Evolutionary conservation across 2,113 vertebrate genomes (phyloP).

Genomic region (Circaetus cinerascens): DNA sequence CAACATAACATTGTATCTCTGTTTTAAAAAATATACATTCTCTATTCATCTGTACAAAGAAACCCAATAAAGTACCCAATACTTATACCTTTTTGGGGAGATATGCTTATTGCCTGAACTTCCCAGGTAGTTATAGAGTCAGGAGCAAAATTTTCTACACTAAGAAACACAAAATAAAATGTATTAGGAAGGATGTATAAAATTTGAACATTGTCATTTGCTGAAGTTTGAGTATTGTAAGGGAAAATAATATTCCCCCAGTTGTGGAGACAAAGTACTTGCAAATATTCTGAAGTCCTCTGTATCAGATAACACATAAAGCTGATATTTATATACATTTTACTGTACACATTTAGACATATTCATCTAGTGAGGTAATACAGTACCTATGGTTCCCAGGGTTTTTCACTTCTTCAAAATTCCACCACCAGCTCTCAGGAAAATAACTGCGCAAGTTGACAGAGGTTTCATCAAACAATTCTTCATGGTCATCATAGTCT

Average conservation of each 20-base stretch:
- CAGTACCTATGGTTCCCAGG: slow-evolving; percentile 46
- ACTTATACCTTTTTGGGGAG: slow-evolving; percentile 72
- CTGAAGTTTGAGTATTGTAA: neutral
- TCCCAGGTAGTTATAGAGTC: slow-evolving; percentile 88
- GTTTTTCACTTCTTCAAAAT: neutral
- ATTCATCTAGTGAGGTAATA: neutral
- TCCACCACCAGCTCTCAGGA: slow-evolving; percentile 79
- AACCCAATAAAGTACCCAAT: neutral
- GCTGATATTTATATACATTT: neutral
- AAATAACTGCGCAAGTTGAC: slow-evolving; percentile 70
- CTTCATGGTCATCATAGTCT: slow-evolving; percentile 32
- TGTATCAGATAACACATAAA: neutral
- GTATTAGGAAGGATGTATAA: neutral
- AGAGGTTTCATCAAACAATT: slow-evolving; percentile 55
- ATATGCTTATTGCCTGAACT: slow-evolving; percentile 79
- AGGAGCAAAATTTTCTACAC: slow-evolving; percentile 32
- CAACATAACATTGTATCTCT: neutral
- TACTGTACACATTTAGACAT: neutral
- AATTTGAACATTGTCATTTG: neutral
- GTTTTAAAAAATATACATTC: neutral
- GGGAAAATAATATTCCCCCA: neutral
- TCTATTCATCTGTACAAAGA: neutral
- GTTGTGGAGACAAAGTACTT: neutral
- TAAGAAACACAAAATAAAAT: slow-evolving; percentile 37
- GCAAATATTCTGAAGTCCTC: neutral